Percentiles rank a stretch among this genome's conserved stretches.
phyloP scores from a whole-genome alignment of 2,888 invertebrate genomes.

The Drosophila sordidula region DNA sequence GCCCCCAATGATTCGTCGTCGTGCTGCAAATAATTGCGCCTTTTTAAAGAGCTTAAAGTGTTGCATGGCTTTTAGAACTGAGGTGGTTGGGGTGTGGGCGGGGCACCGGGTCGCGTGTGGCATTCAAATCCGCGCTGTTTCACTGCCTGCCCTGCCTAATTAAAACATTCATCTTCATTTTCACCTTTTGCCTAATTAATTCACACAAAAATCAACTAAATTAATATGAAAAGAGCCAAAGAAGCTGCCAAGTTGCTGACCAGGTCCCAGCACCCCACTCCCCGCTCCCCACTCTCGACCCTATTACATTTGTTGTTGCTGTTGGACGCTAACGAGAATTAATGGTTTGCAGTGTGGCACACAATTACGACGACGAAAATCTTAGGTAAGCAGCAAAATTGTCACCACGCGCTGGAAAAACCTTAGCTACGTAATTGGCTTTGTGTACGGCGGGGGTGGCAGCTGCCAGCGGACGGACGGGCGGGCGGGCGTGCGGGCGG shows the following conservation, averaged over 20 bases:
- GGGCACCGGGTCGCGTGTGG: slow-evolving; percentile 41
- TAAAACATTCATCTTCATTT: slow-evolving; percentile 85
- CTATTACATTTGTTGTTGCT: slow-evolving; percentile 37
- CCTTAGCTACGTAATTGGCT: slow-evolving; percentile 74
- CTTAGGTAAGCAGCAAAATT: slow-evolving; percentile 79
- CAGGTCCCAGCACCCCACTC: slow-evolving; percentile 38
- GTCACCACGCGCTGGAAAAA: slow-evolving; percentile 68
- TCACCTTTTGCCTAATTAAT: slow-evolving; percentile 84
- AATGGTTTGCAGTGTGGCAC: slow-evolving; percentile 83
- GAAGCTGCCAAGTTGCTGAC: slow-evolving; percentile 73
- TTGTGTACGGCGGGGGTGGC: slow-evolving; percentile 29
- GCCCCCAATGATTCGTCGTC: slow-evolving; percentile 13
- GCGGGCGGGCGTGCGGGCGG: slow-evolving; percentile 4
- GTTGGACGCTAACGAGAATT: slow-evolving; percentile 82
- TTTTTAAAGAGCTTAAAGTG: slow-evolving; percentile 67
- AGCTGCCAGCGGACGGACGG: neutral
- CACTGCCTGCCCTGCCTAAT: slow-evolving; percentile 72
- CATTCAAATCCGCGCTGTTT: slow-evolving; percentile 64
- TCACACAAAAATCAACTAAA: slow-evolving; percentile 83
- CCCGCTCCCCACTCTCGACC: slow-evolving; percentile 15
- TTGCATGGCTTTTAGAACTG: slow-evolving; percentile 22
- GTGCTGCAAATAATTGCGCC: neutral
- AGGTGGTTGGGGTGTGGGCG: neutral
- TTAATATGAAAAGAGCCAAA: slow-evolving; percentile 82
- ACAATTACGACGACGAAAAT: slow-evolving; percentile 79